Evolutionary conservation across 2,113 vertebrate species (phyloP), one percentile per base, ranked within the genome.

Genomic region (Microcebus jonahi): DNA sequence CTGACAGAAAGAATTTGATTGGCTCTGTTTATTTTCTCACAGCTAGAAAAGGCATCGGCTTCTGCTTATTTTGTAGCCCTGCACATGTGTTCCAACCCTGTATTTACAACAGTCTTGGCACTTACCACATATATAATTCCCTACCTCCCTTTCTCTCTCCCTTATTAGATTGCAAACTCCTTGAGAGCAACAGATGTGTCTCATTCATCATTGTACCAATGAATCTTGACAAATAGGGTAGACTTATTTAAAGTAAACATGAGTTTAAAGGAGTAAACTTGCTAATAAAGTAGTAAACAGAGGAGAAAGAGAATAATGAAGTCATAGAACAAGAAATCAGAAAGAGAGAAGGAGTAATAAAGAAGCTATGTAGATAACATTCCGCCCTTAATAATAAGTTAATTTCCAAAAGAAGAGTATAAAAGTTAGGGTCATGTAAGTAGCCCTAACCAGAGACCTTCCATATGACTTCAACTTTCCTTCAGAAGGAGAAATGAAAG

Each of bases 181-280:
- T 71, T 79, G 55, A 84, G 10, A 83, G 25, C 23, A 92, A n/a
- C 14, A 73, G 57, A 42, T 91, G 6, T 77, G 15, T 88, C 25
- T 73, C 85, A 21, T 71, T 96, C 59, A 57, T 21, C 50, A 31
- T 34, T 42, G 18, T 34, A 67, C 39, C 59, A 80, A 21, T 20
- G n/a, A n/a, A 61, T 70, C 10, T 88, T 86, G 53, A 20, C 48
- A 25, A 79, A 34, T 2, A 94, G 23, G 6, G 45, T n/a, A 90
- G 31, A 90, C 0, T 18, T 17, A 29, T 34, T 55, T 42, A 50
- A 14, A 61, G 42, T 11, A 27, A 12, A 90, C 34, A 68, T 75
- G 36, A 88, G 77, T 73, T 79, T 53, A 96, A 83, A 92, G 21
- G 45, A 87, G 1, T 80, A 29, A 94, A 87, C 10, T 96, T 95